phyloP scores from a whole-genome alignment of 2,113 vertebrate species.

The Notothenia coriiceps region DNA sequence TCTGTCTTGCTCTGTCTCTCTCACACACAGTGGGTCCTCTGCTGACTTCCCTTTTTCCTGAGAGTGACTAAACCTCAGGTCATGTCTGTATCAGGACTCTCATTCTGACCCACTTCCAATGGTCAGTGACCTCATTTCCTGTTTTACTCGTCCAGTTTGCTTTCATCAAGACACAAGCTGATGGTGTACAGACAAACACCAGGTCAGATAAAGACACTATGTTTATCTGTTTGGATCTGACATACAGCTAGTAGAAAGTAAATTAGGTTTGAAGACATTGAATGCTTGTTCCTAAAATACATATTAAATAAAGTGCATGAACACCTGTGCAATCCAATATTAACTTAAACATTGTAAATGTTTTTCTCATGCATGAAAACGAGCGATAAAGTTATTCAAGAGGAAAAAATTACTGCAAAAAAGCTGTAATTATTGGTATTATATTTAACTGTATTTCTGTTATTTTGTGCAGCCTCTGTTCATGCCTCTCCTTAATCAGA shows the following conservation, averaged over 20 bases:
- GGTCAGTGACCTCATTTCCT: slow-evolving; percentile 24
- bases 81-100: slow-evolving; percentile 2
- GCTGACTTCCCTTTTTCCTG: slow-evolving; percentile 12
- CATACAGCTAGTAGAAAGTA: background rate
- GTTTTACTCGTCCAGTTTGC: slow-evolving; percentile 14
- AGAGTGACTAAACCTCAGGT: slow-evolving; percentile 23
- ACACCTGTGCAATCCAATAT: no score
- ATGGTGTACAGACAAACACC: background rate
- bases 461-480: no score
- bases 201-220: background rate
- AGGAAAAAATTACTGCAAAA: no score
- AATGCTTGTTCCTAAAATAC: background rate
- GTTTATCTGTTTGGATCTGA: background rate
- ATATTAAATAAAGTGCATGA: background rate
- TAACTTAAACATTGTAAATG: no score
- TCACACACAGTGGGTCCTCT: background rate
- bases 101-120: slow-evolving; percentile 49
- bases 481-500: no score
- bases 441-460: no score
- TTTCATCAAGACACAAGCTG: slow-evolving; percentile 20
- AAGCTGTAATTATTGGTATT: no score
- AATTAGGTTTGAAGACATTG: background rate
- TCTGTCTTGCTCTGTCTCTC: background rate
- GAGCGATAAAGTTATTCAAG: no score
- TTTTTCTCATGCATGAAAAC: no score